Evolutionary conservation across 2,113 vertebrate species (phyloP).

Genomic region (Tupaia chinensis): DNA sequence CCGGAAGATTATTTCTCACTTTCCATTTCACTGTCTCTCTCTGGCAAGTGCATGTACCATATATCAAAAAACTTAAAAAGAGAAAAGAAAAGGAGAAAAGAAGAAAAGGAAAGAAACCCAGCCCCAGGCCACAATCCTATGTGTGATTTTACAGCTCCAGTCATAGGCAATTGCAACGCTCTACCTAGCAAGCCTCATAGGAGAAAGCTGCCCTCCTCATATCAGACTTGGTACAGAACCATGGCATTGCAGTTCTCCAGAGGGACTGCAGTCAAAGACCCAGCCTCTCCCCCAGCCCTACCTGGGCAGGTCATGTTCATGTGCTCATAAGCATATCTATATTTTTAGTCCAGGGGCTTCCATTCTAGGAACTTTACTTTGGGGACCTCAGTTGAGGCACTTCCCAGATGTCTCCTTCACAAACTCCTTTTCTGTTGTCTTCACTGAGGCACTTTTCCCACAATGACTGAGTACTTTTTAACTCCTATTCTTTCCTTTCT

Average conservation of each 20-base stretch:
- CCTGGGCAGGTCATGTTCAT: neutral
- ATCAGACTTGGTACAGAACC: neutral
- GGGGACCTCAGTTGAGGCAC: accelerated
- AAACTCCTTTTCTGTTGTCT: neutral
- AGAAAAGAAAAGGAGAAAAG: no score
- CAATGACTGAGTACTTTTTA: neutral
- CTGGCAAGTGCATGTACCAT: no score
- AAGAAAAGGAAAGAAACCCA: neutral
- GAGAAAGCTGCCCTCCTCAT: neutral
- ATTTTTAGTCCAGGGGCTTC: neutral
- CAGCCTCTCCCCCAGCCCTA: neutral
- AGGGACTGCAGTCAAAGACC: neutral
- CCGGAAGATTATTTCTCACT: no score
- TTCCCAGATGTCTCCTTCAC: neutral
- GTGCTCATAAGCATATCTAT: no score
- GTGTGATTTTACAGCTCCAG: neutral
- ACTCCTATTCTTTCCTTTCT: neutral
- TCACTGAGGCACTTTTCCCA: neutral
- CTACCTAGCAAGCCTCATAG: neutral
- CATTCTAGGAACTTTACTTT: neutral
- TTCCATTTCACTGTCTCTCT: no score
- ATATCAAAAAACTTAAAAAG: no score
- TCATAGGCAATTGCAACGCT: neutral
- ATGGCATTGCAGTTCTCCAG: neutral
- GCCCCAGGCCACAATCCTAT: neutral